phyloP scores from a whole-genome alignment of 2,797 vertebrate genomes.

The Betta splendens region DNA sequence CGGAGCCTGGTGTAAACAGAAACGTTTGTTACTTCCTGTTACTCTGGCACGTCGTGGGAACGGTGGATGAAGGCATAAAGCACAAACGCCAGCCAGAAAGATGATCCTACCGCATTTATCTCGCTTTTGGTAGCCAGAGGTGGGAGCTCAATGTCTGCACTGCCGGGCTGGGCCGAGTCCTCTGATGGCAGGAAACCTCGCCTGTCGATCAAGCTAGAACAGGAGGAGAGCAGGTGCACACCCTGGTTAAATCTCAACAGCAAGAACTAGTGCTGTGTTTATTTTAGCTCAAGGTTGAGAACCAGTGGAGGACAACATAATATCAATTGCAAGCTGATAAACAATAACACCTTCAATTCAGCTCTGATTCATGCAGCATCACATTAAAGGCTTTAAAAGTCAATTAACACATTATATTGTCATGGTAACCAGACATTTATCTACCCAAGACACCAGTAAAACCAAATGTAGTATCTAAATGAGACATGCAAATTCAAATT shows the following conservation, averaged over 20 bases:
- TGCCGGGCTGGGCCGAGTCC: constrained; percentile 68
- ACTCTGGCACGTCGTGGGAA: constrained; percentile 37
- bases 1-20: too few relatives aligned
- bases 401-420: too few relatives aligned
- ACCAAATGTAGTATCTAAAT: too few relatives aligned
- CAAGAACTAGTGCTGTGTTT: too few relatives aligned
- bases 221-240: neutral
- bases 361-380: too few relatives aligned
- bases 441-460: neutral
- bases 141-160: constrained; percentile 78
- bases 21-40: too few relatives aligned
- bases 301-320: too few relatives aligned
- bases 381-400: too few relatives aligned
- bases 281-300: too few relatives aligned
- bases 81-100: constrained; percentile 56
- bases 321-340: too few relatives aligned
- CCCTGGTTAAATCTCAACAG: neutral
- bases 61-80: constrained; percentile 25
- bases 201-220: constrained; percentile 90
- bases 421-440: neutral
- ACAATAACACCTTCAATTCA: too few relatives aligned
- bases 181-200: constrained; percentile 89
- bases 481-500: neutral
- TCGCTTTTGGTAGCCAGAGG: constrained; percentile 82
- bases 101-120: constrained; percentile 89